Evolutionary conservation across 2,888 invertebrate species (phyloP).

Genomic region (Troides helena): DNA sequence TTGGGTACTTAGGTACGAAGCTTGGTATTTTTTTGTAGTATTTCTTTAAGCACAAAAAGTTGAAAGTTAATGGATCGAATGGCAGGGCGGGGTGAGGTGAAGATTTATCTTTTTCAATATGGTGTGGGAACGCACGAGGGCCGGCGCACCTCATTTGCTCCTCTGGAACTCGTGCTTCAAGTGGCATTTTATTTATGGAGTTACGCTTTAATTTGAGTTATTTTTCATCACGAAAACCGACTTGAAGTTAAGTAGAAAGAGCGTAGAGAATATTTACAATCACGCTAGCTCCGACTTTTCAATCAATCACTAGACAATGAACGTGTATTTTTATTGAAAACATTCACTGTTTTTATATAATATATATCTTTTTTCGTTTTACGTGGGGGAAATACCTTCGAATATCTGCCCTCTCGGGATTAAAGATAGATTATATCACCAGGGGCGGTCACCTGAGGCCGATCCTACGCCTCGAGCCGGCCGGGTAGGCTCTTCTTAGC

Average conservation of each 20-base stretch:
- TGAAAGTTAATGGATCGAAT: slow-evolving; percentile 55
- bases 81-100: slow-evolving; percentile 57
- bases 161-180: slow-evolving; percentile 47
- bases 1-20: slow-evolving; percentile 33
- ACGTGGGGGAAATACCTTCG: no score
- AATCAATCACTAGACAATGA: background rate
- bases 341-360: no score
- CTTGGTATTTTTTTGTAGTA: slow-evolving; percentile 28
- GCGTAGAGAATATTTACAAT: slow-evolving; percentile 17
- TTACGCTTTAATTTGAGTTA: slow-evolving; percentile 56
- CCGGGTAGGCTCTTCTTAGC: no score
- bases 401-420: no score
- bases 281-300: background rate
- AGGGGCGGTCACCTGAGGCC: no score
- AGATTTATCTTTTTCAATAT: slow-evolving; percentile 76
- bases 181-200: slow-evolving; percentile 66
- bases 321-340: no score
- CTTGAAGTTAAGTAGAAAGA: slow-evolving; percentile 32
- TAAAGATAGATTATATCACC: no score
- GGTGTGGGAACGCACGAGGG: slow-evolving; percentile 58
- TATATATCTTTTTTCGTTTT: no score
- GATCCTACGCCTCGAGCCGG: no score
- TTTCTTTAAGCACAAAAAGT: slow-evolving; percentile 38
- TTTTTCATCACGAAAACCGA: slow-evolving; percentile 38
- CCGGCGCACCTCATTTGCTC: slow-evolving; percentile 41